A percentile compares a stretch with the other conserved stretches of the same genome.
phyloP scores from a whole-genome alignment of 2,113 vertebrate species.

The Paralichthys olivaceus region DNA sequence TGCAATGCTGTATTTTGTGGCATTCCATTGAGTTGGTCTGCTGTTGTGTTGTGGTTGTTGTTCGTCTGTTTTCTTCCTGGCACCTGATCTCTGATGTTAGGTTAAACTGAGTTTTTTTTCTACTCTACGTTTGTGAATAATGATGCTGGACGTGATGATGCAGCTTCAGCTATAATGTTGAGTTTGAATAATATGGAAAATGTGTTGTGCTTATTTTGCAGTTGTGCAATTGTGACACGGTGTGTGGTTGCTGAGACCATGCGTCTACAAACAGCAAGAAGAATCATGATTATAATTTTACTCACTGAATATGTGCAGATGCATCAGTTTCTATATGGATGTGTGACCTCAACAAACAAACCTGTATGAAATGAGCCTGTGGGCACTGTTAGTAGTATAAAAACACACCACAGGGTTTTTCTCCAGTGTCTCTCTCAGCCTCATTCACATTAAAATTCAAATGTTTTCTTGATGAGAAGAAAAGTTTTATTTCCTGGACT shows the following conservation, averaged over 20 bases:
- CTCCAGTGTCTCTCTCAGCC: too few species aligned
- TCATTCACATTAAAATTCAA: too few species aligned
- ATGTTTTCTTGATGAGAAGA: too few species aligned
- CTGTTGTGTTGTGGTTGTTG: background rate
- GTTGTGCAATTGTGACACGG: background rate
- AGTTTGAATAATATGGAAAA: background rate
- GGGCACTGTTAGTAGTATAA: too few species aligned
- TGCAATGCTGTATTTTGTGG: background rate
- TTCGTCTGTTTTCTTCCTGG: background rate
- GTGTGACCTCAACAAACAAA: too few species aligned
- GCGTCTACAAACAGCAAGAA: background rate
- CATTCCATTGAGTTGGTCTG: background rate
- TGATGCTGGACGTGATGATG: background rate
- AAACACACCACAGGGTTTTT: too few species aligned
- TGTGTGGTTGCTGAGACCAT: background rate
- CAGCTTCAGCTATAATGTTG: conserved; percentile 8
- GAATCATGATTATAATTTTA: too few species aligned
- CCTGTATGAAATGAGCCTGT: too few species aligned
- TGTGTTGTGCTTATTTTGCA: background rate
- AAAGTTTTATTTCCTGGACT: background rate
- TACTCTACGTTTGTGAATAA: conserved; percentile 10
- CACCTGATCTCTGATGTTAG: background rate
- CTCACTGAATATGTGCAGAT: too few species aligned
- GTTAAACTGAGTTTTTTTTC: background rate
- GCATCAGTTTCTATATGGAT: too few species aligned